A percentile compares a stretch with the other conserved stretches of the same genome.
phyloP scores from a whole-genome alignment of 2,888 invertebrate genomes.

The Hirtodrosophila trivittata region DNA sequence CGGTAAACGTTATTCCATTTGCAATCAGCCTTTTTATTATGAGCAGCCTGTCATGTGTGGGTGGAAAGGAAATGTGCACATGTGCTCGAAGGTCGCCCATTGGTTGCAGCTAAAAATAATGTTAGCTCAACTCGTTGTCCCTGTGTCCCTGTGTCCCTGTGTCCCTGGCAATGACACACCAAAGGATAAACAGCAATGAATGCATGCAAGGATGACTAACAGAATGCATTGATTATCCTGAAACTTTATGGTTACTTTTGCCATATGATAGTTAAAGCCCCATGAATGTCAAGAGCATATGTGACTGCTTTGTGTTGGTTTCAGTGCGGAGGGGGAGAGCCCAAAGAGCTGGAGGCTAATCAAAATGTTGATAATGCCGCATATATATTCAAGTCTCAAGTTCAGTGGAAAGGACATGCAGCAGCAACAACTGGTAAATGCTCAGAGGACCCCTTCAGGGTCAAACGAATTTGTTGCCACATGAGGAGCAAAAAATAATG shows the following conservation, averaged over 20 bases:
- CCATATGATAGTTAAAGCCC: too few relatives aligned
- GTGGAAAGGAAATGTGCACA: constrained; percentile 43
- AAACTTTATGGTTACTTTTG: too few relatives aligned
- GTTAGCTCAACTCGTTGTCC: constrained; percentile 8
- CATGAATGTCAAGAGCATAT: too few relatives aligned
- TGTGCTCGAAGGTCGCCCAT: constrained; percentile 49
- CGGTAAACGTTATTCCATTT: constrained; percentile 48
- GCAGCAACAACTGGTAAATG: constrained; percentile 14
- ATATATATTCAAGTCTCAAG: constrained; percentile 28
- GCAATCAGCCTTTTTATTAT: constrained; percentile 56
- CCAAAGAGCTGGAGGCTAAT: constrained; percentile 22
- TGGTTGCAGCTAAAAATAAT: constrained; percentile 46
- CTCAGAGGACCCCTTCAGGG: constrained; percentile 38
- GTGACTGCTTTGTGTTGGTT: too few relatives aligned
- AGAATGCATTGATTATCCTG: too few relatives aligned
- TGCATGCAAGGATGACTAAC: too few relatives aligned
- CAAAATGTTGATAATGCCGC: constrained; percentile 33
- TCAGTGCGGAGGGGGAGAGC: too few relatives aligned
- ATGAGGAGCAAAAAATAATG: constrained; percentile 29
- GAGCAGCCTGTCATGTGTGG: constrained; percentile 24
- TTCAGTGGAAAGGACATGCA: constrained; percentile 9
- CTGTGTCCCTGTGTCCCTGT: constrained; percentile 36
- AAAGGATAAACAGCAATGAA: not conserved
- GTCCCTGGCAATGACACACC: not conserved
- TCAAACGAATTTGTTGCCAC: constrained; percentile 45